Evolutionary conservation across 2,888 invertebrate species (phyloP).

Genomic region (Germaria angustata): DNA sequence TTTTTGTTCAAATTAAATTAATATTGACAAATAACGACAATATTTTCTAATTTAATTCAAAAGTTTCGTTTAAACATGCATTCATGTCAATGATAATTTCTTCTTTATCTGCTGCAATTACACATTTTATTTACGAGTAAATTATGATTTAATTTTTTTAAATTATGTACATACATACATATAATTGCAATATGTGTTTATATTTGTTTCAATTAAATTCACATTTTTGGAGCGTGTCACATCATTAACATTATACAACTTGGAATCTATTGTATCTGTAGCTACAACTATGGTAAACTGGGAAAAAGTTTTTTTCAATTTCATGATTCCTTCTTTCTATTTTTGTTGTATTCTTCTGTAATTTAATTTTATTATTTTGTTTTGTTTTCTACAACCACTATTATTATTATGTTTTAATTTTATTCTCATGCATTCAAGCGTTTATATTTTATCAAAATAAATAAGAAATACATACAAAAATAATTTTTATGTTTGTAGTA

Average conservation of each 20-base stretch:
- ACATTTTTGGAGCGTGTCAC: constrained; percentile 61
- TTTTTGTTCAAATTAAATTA: too few relatives aligned
- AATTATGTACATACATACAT: background rate
- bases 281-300: background rate
- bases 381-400: background rate
- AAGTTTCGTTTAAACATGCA: too few relatives aligned
- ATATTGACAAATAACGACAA: too few relatives aligned
- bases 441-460: constrained; percentile 37
- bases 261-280: background rate
- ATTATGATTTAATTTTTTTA: too few relatives aligned
- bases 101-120: too few relatives aligned
- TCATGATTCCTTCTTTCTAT: constrained; percentile 16
- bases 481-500: too few relatives aligned
- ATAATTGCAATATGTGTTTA: constrained; percentile 22
- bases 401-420: constrained; percentile 9
- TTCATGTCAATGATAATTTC: too few relatives aligned
- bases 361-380: constrained; percentile 5
- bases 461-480: too few relatives aligned
- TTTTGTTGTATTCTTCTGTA: constrained; percentile 31
- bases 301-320: constrained; percentile 26
- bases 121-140: too few relatives aligned
- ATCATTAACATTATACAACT: constrained; percentile 48
- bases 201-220: constrained; percentile 33
- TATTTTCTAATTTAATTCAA: too few relatives aligned
- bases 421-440: constrained; percentile 52